Evolutionary conservation across 2,797 vertebrate species (phyloP).

Genomic region (Chelonia mydas): DNA sequence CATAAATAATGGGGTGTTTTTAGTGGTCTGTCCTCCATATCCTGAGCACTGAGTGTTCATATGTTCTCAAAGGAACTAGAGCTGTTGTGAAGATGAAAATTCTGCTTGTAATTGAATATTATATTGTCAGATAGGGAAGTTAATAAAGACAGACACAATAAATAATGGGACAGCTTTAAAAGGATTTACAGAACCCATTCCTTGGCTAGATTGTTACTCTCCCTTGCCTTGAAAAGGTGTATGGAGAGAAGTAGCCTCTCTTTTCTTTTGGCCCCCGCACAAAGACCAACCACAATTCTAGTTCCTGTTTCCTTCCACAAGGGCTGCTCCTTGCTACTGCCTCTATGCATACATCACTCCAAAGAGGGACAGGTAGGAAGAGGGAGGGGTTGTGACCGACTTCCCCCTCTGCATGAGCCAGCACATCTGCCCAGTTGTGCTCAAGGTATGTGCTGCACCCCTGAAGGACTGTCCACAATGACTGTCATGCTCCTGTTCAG

Average conservation of each 20-base stretch:
- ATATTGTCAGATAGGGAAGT: slow-evolving; percentile 25
- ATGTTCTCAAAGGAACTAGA: neutral
- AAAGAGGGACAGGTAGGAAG: neutral
- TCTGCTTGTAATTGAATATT: slow-evolving; percentile 4
- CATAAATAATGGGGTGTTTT: slow-evolving; percentile 16
- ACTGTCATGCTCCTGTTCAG: neutral
- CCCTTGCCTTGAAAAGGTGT: neutral
- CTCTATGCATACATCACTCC: neutral
- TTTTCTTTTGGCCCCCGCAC: neutral
- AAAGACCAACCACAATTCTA: neutral
- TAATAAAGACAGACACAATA: neutral
- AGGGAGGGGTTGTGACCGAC: neutral
- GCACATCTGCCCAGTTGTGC: neutral
- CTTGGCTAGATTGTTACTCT: neutral
- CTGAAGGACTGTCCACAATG: neutral
- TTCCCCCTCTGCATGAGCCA: neutral
- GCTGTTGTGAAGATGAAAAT: neutral
- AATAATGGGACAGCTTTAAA: neutral
- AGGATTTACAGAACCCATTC: neutral
- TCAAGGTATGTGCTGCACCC: neutral
- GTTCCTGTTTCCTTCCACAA: neutral
- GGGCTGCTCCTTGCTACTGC: neutral
- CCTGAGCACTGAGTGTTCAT: neutral
- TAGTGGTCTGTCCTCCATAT: neutral
- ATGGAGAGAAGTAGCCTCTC: neutral